Percentiles rank a stretch among this genome's conserved stretches.
Evolutionary conservation across 1,140 invertebrate genomes (phyloP).

Genomic region (Camponotus vicinus): DNA sequence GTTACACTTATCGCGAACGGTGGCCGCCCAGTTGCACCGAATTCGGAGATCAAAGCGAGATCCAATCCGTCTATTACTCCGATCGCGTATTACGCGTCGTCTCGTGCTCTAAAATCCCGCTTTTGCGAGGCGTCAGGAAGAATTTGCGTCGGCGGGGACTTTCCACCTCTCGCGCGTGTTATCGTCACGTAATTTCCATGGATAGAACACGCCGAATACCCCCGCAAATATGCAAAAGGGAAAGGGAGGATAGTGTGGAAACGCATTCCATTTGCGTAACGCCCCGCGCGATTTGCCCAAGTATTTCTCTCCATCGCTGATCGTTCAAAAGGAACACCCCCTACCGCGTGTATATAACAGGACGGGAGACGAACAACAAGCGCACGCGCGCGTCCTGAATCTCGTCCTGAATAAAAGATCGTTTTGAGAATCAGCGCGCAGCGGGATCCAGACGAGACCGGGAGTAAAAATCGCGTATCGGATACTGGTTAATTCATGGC

Average conservation of each 20-base stretch:
- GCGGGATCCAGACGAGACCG: conserved; percentile 56
- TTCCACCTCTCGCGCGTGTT: neutral
- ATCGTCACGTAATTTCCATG: conserved; percentile 53
- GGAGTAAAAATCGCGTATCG: conserved; percentile 74
- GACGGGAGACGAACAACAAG: neutral
- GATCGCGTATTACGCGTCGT: neutral
- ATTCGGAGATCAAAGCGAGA: conserved; percentile 51
- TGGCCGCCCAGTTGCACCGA: neutral
- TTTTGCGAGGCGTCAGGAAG: conserved; percentile 8
- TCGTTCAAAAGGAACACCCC: conserved; percentile 1
- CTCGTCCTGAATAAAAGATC: conserved; percentile 79
- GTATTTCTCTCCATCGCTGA: conserved; percentile 14
- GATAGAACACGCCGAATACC: neutral
- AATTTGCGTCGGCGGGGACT: conserved; percentile 31
- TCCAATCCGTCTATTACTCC: too few relatives aligned
- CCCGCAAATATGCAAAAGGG: too few relatives aligned
- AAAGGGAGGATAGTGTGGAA: neutral
- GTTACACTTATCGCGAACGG: conserved; percentile 25
- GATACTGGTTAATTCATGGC: conserved; percentile 81
- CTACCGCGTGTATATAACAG: neutral
- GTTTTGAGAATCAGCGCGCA: conserved; percentile 70
- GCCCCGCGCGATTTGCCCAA: neutral
- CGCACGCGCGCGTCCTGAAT: conserved; percentile 22
- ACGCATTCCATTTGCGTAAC: conserved; percentile 58
- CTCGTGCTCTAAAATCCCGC: conserved; percentile 4